Evolutionary conservation across 1,140 invertebrate species (phyloP), one percentile per base, ranked within the genome.

Genomic region (Brachionus asplanchnoidis): DNA sequence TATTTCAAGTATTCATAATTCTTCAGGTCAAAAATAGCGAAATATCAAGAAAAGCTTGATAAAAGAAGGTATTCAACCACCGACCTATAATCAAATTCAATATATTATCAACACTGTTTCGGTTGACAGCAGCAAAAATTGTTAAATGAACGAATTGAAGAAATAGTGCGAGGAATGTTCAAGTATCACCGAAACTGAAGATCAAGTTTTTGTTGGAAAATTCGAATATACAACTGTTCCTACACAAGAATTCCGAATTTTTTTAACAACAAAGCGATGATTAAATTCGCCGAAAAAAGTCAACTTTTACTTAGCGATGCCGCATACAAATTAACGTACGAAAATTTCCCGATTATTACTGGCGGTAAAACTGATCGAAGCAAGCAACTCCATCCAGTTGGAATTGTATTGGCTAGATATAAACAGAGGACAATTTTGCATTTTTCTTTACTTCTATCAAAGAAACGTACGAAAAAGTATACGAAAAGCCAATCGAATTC

Each of bases 161-260:
- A 40, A n/a, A 28, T 70, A 2, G 32, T 70, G 66, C 32, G 66
- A 70, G 1, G 66, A 70, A 70, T 4, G 32, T 32, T 32, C 66
- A 70, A 14, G 3, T 28, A 36, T 70, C n/a, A 23, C 26, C 12
- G 66, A 70, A 36, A 23, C 7, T 14, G 66, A 70, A 28, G 66
- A 70, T 36, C 12, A n/a, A 28, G 66, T 70, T 32, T 70, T 70
- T 70, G 66, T 70, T 12, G 66, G 66, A 32, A 70, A 70, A 70
- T 70, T 70, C 2, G 66, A 70, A 65, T 28, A 28, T 28, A 28
- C 1, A 28, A 28, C 28, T 28, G 28, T 28, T 28, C 28, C 28
- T 28, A 28, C 28, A 28, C 28, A 28, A 28, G 28, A 28, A 28
- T 28, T 28, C 28, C 28, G 28, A 28, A 28, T 28, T 28, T 28